Base-by-base conservation (phyloP, 92 coral and sea anemone genomes). In the Chrysogorgia sp. region DNA sequence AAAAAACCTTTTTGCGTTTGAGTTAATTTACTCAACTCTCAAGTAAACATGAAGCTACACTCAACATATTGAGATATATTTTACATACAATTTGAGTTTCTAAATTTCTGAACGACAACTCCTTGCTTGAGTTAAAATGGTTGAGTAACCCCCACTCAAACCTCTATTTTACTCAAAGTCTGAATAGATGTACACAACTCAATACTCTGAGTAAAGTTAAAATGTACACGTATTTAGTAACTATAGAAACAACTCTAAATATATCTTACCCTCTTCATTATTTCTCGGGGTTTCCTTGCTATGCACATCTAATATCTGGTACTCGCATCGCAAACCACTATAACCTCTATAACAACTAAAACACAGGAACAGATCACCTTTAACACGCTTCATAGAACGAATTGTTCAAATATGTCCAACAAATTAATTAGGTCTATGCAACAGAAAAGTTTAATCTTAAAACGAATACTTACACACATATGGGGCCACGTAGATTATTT, bases 311-410 rank as follows among this genome's bases (percentile, higher is more conserved):
- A 15, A 15, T 29, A 65, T 3, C 48, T 65, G 8, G 9, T 17
- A 37, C 15, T 40, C 53, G 37, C 72, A 65, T 20, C 55, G 55
- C 34, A 22, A 26, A 20, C 72, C 72, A 30, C 52, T 37, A 37
- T 23, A 65, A 17, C 72, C 72, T 65, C 37, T 20, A 2, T 65
- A 8, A n/a, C 72, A 65, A 10, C 72, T 65, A 23, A 40, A 65
- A 47, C 15, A 37, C 12, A 47, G 53, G 2, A 15, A 15, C 15
- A 47, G 2, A 15, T 15, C n/a, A 47, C 53, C 17, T 6, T 6
- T 47, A 7, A 47, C 17, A 2, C 53, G 7, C 53, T 47, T 7
- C 17, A n/a, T 47, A 47, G 53, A 47, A 7, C 2, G 53, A 47
- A 47, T 15, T 7, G 2, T 15, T 15, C 53, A 15, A 2, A 15